A percentile compares a stretch with the other conserved stretches of the same genome.
These are phyloP conservation scores for Gymnoscelis rufifasciata DNA, from an alignment of 2,888 invertebrate genomes.

Conservation along the genomic window DNA sequence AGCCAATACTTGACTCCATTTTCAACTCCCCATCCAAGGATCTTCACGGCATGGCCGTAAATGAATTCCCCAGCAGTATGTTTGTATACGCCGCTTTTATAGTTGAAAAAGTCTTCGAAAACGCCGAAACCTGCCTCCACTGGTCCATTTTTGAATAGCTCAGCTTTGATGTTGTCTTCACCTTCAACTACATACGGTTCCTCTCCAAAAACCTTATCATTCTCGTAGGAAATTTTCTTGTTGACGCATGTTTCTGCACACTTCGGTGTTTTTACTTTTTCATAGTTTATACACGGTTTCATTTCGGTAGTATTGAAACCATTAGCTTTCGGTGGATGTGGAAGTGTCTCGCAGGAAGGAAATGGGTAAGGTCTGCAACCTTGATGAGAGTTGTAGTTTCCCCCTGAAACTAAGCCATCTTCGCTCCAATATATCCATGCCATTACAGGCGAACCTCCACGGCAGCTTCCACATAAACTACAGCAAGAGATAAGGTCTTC, in stretches of 20 bases:
- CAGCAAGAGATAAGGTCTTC: slow-evolving; percentile 89
- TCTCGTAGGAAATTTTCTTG: background rate
- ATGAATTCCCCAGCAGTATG: background rate
- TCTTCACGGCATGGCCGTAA: slow-evolving; percentile 1
- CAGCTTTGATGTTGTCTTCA: background rate
- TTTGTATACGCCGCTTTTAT: slow-evolving; percentile 1
- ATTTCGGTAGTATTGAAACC: background rate
- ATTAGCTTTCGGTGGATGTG: background rate
- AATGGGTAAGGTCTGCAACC: slow-evolving; percentile 12
- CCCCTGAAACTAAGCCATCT: slow-evolving; percentile 14
- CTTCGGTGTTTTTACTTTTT: background rate
- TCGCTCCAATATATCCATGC: slow-evolving; percentile 11
- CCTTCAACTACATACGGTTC: background rate
- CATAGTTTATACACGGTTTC: background rate
- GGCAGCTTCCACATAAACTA: slow-evolving; percentile 5
- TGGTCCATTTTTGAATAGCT: slow-evolving; percentile 1
- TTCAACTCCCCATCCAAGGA: slow-evolving; percentile 3
- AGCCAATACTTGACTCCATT: slow-evolving; percentile 4
- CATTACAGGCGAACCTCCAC: slow-evolving; percentile 1
- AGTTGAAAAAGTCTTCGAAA: slow-evolving; percentile 1
- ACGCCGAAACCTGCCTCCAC: background rate
- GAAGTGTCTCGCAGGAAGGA: slow-evolving; percentile 1
- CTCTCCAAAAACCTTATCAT: background rate
- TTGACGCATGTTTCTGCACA: background rate
- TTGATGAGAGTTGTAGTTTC: slow-evolving; percentile 12